Base-by-base conservation (phyloP, 2,113 vertebrate species). In the Triplophysa rosa region DNA sequence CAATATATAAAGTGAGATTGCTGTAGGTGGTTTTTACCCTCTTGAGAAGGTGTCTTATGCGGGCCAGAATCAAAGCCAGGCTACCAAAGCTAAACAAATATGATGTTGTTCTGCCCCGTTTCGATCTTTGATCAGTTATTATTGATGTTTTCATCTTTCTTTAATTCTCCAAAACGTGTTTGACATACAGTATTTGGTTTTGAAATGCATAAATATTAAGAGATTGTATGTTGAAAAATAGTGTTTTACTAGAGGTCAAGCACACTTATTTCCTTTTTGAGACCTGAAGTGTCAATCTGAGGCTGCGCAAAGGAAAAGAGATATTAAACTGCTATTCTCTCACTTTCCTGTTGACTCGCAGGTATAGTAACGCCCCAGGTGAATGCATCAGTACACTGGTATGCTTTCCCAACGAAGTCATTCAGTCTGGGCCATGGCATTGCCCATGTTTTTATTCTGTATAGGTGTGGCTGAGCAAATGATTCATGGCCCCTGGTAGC, bases 401-500 rank as follows among this genome's bases (percentile, higher is more conserved):
- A 61, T 42, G 45, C 49, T 19, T 74, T 67, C 1, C 13, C 3
- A 19, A 45, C 24, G 3, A 49, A 67, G 52, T 42, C 33, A 45
- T 67, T 23, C 26, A 10, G 1, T 17, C 7, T 1, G 33, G 24
- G 58, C 45, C 75, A 59, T 65, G 37, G 45, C 3, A 10, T 63
- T 76, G 77, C 13, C 26, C 19, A 3, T 77, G 54, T 78, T 61
- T 49, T 80, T 45, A 75, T 78, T 37, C 26, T 58, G 12, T 47
- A 66, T 59, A 80, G 80, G 82, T 65, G 82, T 80, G 86, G 78
- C 72, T 23, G 11, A 72, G 52, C 17, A 17, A 77, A 66, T 79
- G 84, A 80, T 84, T 82, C 67, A 82, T 72, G 40, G 24, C 47
- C 24, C 37, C 69, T 49, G 42, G 17, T 66, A 24, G 21, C 58